These are phyloP conservation scores for Sebastes hopkinsi DNA, from an alignment of 2,797 vertebrate genomes.

Conservation along the genomic window DNA sequence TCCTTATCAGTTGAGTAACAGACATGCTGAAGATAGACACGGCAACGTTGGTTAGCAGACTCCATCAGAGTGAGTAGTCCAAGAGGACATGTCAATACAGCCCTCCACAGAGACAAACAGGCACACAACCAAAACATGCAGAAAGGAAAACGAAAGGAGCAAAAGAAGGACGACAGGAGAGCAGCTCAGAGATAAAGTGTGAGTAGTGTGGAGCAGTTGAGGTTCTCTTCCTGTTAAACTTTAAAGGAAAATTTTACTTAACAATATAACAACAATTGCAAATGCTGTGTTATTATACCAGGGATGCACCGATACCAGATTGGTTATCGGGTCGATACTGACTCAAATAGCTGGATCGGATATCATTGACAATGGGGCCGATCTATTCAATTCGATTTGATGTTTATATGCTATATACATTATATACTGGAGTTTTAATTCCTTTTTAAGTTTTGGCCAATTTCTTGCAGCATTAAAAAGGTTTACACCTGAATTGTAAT, in stretches of 20 bases:
- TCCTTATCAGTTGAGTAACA: constrained; percentile 76
- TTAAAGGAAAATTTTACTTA: background rate
- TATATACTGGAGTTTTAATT: too few relatives aligned
- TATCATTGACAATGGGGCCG: too few relatives aligned
- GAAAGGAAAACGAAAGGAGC: constrained; percentile 20
- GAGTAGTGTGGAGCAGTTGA: constrained; percentile 34
- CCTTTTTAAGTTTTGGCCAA: too few relatives aligned
- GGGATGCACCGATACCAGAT: too few relatives aligned
- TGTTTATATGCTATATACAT: too few relatives aligned
- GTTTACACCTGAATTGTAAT: background rate
- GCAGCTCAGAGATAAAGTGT: constrained; percentile 48
- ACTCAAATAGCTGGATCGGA: too few relatives aligned
- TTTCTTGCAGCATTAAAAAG: background rate
- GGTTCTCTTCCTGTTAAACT: background rate
- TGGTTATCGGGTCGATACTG: too few relatives aligned
- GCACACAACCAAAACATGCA: constrained; percentile 26
- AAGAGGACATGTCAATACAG: constrained; percentile 13
- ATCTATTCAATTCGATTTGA: too few relatives aligned
- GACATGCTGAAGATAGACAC: constrained; percentile 48
- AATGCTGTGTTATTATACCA: background rate
- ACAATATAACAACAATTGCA: background rate
- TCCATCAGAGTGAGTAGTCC: constrained; percentile 37
- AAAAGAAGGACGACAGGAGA: constrained; percentile 12
- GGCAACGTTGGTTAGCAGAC: constrained; percentile 35
- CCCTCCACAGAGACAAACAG: constrained; percentile 18